Conservation (phyloP, 1,140 invertebrate species). For the Diachasma alloeum region DNA sequence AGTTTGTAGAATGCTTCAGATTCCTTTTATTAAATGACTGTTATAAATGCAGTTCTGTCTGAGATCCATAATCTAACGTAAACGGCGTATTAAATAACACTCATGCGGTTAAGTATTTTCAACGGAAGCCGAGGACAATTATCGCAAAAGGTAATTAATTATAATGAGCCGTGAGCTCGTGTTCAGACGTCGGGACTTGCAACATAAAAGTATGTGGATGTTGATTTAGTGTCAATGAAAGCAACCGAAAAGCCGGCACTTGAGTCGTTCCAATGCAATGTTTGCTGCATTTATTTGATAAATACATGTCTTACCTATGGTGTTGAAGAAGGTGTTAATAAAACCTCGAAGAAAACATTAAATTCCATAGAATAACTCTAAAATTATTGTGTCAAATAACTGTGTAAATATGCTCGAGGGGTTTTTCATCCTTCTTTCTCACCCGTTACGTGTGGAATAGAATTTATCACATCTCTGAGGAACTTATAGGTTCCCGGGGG, state of each 20-base stretch:
- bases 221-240: not conserved
- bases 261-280: not conserved
- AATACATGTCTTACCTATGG: not conserved
- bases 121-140: slow-evolving; percentile 44
- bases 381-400: no score
- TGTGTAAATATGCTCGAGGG: no score
- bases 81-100: not conserved
- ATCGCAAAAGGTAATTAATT: slow-evolving; percentile 52
- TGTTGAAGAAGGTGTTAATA: not conserved
- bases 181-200: not conserved
- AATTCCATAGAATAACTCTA: not conserved
- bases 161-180: slow-evolving; percentile 47
- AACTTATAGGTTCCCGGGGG: not conserved
- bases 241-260: not conserved
- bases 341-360: not conserved
- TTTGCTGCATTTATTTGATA: not conserved
- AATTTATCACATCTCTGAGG: not conserved
- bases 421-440: no score
- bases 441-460: no score
- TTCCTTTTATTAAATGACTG: no score
- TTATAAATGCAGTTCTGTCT: no score
- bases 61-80: not conserved
- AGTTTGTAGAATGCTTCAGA: no score
- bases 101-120: slow-evolving; percentile 32
- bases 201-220: not conserved